These are phyloP conservation scores for Phodopus roborovskii DNA, from an alignment of 2,113 vertebrate genomes.

Conservation along the genomic window DNA sequence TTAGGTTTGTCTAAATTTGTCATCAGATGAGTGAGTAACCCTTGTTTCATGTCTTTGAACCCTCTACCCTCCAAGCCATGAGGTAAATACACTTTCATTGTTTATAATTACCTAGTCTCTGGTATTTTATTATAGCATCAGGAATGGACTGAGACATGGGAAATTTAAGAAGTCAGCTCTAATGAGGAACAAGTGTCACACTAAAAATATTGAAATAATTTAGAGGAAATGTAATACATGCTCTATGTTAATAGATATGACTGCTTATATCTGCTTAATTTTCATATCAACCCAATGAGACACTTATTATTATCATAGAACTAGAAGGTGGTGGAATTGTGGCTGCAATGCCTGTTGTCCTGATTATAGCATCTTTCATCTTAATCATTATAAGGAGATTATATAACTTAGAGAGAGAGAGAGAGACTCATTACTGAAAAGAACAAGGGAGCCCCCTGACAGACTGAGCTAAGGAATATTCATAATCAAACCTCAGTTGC, in stretches of 20 bases:
- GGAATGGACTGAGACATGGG: background rate
- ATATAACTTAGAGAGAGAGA: background rate
- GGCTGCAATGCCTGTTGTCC: background rate
- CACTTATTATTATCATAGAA: background rate
- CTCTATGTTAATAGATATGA: background rate
- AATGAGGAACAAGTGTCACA: background rate
- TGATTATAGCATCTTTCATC: slow-evolving; percentile 2
- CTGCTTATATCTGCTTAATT: background rate
- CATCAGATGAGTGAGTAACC: background rate
- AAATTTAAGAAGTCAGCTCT: background rate
- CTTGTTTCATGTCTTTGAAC: background rate
- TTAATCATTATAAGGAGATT: background rate
- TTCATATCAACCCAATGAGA: background rate
- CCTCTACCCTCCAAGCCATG: background rate
- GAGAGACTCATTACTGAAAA: background rate
- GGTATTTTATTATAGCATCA: background rate
- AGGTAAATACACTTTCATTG: background rate
- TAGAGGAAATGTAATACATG: background rate
- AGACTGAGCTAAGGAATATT: background rate
- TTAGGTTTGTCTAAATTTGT: slow-evolving; percentile 71
- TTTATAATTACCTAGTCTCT: background rate
- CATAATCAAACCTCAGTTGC: background rate
- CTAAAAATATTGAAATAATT: background rate
- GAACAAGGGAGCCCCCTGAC: background rate
- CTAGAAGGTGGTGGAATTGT: background rate